Base-by-base conservation (phyloP, 2,797 vertebrate genomes). In the Cirrhinus molitorella region DNA sequence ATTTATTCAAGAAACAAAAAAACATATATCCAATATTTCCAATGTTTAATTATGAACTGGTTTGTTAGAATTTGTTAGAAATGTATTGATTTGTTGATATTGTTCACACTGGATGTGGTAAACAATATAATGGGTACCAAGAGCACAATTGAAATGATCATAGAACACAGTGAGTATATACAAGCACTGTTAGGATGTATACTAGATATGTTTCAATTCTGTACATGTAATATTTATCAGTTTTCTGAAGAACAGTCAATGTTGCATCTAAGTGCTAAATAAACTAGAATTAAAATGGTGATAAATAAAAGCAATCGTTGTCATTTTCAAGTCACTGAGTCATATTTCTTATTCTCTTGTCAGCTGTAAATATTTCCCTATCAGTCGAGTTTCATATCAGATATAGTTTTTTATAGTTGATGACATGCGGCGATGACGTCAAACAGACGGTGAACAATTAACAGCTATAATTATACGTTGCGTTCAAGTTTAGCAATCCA, bases 81-180 rank as follows among this genome's bases (percentile, higher is more conserved):
- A 49, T 72, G 25, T 70, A 51, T 72, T 53, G 47, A 7, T 45
- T 40, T 70, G n/a, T 23, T 70, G 10, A 57, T 66, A 66, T 66
- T 66, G 40, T 51, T 53, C 70, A 73, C 19, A 0, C 47, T 73
- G 70, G 70, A 53, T 73, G 70, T 73, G 28, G 70, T 73, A 49
- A n/a, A 57, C 53, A 57, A 57, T 57, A 57, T 23, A 23, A 57
- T 23, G 21, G 10, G 10, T 57, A 57, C 3, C 21, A 57, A 57
- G 53, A 23, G 53, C 10, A 55, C n/a, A 55, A 4, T 16, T 53
- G 19, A 53, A 53, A 21, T 21, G 53, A 55, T 10, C 9, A 10
- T 11, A n/a, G 53, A 55, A 7, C 53, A 55, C 53, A 57, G 10
- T 57, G 10, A 57, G 53, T 57, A 57, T 57, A 23, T 57, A 5